Evolutionary conservation across 2,113 vertebrate genomes (phyloP).

Genomic region (Oreotragus oreotragus): DNA sequence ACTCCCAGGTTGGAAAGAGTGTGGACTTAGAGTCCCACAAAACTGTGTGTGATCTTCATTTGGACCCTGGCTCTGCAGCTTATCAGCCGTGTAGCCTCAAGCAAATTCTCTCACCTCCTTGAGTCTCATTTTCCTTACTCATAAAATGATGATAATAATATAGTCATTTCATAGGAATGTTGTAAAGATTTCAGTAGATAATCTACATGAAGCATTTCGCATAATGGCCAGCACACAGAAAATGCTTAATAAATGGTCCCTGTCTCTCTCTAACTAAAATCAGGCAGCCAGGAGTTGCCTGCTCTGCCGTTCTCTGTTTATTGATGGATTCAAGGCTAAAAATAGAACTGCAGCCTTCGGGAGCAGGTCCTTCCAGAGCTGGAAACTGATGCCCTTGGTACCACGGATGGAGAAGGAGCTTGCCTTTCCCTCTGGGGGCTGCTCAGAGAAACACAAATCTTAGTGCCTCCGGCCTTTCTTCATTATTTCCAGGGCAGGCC

Average conservation of each 20-base stretch:
- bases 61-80: not conserved
- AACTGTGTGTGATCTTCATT: not conserved
- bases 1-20: not conserved
- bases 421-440: not conserved
- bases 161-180: not conserved
- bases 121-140: not conserved
- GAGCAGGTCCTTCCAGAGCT: conserved; percentile 28
- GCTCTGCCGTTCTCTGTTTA: conserved; percentile 38
- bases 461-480: not conserved
- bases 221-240: not conserved
- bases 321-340: conserved; percentile 67
- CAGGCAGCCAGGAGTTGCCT: conserved; percentile 40
- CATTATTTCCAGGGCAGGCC: not conserved
- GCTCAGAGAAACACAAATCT: not conserved
- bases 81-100: not conserved
- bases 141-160: not conserved
- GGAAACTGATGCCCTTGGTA: not conserved
- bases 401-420: not conserved
- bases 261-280: conserved; percentile 21
- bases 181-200: not conserved
- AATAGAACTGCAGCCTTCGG: conserved; percentile 54
- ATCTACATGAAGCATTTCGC: not conserved
- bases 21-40: not conserved
- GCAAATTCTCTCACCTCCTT: not conserved
- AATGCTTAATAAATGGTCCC: conserved; percentile 16